Evolutionary conservation across 1,140 invertebrate species (phyloP).

Genomic region (Argopecten irradians): DNA sequence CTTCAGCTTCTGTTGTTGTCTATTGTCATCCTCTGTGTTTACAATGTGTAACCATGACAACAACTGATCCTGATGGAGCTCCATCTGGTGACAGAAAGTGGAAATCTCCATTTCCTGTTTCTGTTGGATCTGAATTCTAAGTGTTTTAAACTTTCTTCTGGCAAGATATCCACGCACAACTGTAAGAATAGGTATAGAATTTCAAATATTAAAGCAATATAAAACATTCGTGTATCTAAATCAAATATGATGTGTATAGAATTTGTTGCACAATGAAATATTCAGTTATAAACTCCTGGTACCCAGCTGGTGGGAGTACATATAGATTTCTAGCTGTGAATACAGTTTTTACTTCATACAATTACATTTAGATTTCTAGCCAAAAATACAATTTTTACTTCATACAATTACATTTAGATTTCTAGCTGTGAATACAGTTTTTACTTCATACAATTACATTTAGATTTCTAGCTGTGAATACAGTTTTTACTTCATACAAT

Average conservation of each 20-base stretch:
- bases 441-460: too few relatives aligned
- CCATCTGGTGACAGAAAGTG: conserved; percentile 32
- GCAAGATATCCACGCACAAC: not conserved
- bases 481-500: too few relatives aligned
- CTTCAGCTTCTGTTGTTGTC: not conserved
- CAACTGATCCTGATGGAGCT: conserved; percentile 27
- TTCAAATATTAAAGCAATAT: not conserved
- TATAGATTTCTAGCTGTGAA: too few relatives aligned
- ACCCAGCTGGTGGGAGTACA: too few relatives aligned
- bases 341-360: too few relatives aligned
- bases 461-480: too few relatives aligned
- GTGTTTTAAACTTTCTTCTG: not conserved
- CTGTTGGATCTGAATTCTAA: not conserved
- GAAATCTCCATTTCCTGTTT: conserved; percentile 32
- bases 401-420: too few relatives aligned
- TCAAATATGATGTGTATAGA: not conserved
- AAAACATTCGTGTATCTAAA: not conserved
- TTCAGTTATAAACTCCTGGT: not conserved
- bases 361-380: too few relatives aligned
- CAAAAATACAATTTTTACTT: too few relatives aligned
- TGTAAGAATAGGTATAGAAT: not conserved
- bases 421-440: too few relatives aligned
- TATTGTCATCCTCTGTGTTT: not conserved
- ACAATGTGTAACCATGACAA: conserved; percentile 24
- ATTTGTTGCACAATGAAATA: not conserved